These are phyloP conservation scores for Danio aesculapii DNA, from an alignment of 2,797 vertebrate genomes.

Conservation along the genomic window DNA sequence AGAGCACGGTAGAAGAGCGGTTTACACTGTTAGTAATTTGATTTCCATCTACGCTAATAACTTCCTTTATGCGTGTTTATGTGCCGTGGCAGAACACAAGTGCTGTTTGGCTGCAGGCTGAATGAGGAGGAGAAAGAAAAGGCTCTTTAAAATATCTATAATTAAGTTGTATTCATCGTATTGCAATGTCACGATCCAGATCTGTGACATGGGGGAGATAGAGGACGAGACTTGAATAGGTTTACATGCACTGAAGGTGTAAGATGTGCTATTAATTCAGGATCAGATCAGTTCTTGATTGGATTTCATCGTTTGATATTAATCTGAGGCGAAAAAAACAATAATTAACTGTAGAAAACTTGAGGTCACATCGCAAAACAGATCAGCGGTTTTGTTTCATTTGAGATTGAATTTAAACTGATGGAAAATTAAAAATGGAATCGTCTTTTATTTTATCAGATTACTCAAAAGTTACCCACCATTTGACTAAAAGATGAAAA, in stretches of 20 bases:
- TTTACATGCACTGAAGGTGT: not conserved
- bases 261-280: not conserved
- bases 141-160: slow-evolving; percentile 77
- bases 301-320: not conserved
- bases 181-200: slow-evolving; percentile 73
- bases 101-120: slow-evolving; percentile 83
- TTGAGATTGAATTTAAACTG: not conserved
- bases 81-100: slow-evolving; percentile 87
- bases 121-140: slow-evolving; percentile 62
- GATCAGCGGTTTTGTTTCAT: not conserved
- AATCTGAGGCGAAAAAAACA: not conserved
- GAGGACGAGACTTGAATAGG: not conserved
- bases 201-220: slow-evolving; percentile 72
- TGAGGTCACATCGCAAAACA: not conserved
- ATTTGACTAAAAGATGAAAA: slow-evolving; percentile 6
- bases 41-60: slow-evolving; percentile 90
- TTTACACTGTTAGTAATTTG: slow-evolving; percentile 87
- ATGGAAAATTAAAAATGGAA: not conserved
- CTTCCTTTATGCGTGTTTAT: slow-evolving; percentile 88
- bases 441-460: not conserved
- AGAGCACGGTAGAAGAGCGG: slow-evolving; percentile 83
- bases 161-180: slow-evolving; percentile 79
- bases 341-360: not conserved
- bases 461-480: not conserved
- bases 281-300: not conserved